Evolutionary conservation across 2,888 invertebrate species (phyloP), one percentile per base, ranked within the genome.

Genomic region (Lasioglossum malachurum): DNA sequence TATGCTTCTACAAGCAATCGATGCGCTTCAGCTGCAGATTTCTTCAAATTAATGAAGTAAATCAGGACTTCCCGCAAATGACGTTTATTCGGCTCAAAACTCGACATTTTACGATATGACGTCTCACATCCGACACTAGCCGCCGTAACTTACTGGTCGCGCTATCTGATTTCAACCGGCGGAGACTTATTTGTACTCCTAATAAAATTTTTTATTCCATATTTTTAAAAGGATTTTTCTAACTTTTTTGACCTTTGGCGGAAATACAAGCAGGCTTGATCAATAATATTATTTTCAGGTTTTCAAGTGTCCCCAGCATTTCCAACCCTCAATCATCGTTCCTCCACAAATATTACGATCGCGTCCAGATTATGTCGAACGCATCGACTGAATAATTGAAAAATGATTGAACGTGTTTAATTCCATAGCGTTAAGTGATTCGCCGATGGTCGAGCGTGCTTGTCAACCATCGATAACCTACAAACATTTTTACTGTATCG

Each of bases 401-500:
- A 38, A 69, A 69, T 69, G 69, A 69, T 69, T 12, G 69, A n/a
- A 69, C 69, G 38, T 23, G 69, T 69, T 41, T 69, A 38, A 69
- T 69, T 69, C 23, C 38, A 23, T 12, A n/a, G 23, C 69, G 38
- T 69, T 35, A 38, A 69, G 69, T 38, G 69, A 38, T 38, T 23
- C 69, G 10, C 12, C 12, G 12, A 12, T 0, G 38, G 38, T 69
- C 38, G 19, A 38, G 38, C 38, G 69, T 38, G 12, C 69, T 38
- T 38, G 38, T 69, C 35, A 4, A 4, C 35, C 23, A 38, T 69
- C 35, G 35, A 16, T 67, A 31, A 31, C 35, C 69, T 4, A 38
- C 38, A 69, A 69, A 41, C 5, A 35, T 69, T 69, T 38, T 69
- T 4, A 38, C 69, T 23, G 38, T 23, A 23, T 38, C 19, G 35